Conservation (phyloP, 1,140 invertebrate genomes). For the Macrocentrus cingulum region DNA sequence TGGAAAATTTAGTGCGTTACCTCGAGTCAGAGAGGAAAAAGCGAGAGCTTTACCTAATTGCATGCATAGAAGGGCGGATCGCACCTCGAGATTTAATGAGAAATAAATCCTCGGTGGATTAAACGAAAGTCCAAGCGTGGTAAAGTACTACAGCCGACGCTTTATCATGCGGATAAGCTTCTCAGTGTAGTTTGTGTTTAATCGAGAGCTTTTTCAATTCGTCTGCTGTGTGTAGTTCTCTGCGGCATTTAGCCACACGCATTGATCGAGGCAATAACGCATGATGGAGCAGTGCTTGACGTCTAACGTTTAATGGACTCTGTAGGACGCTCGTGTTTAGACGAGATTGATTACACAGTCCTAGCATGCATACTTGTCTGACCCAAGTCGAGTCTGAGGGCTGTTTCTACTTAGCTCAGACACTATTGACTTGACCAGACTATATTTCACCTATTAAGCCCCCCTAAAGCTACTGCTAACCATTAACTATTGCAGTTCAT, state of each 20-base stretch:
- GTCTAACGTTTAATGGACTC: not conserved
- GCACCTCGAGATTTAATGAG: conserved; percentile 2
- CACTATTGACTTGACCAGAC: too few species aligned
- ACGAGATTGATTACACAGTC: too few species aligned
- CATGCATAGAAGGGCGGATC: not conserved
- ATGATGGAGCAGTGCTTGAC: not conserved
- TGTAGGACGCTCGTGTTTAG: not conserved
- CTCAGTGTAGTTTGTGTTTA: not conserved
- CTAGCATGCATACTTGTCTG: too few species aligned
- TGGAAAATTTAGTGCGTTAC: too few species aligned
- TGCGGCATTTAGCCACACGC: not conserved
- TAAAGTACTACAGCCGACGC: not conserved
- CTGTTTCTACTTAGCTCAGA: too few species aligned
- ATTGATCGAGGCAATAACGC: not conserved
- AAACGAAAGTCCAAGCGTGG: not conserved
- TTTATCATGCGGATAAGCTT: conserved; percentile 3
- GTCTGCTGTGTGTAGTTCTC: not conserved
- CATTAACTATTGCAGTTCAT: too few species aligned
- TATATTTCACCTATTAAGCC: too few species aligned
- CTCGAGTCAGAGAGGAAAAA: too few species aligned
- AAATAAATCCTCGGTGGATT: conserved; percentile 15
- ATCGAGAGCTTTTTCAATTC: not conserved
- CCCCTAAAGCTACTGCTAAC: too few species aligned
- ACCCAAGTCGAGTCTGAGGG: too few species aligned
- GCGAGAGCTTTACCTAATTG: not conserved